Percentiles rank a stretch among this genome's conserved stretches.
These are phyloP conservation scores for Porites lobata DNA, from an alignment of 92 coral and sea anemone species.

Conservation along the genomic window DNA sequence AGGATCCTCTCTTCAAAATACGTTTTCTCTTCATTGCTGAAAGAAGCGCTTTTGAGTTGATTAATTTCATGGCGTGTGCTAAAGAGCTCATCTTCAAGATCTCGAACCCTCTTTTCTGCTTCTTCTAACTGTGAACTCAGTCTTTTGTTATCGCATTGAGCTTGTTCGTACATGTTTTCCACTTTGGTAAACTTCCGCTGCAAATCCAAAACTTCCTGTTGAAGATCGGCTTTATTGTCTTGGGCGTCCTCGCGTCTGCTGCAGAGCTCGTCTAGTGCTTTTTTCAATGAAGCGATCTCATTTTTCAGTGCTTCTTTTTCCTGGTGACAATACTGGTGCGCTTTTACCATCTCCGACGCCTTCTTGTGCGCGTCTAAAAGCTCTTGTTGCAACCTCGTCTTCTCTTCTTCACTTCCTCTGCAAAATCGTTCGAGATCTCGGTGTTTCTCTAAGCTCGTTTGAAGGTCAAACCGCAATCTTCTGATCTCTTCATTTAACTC, in stretches of 20 bases:
- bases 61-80: constrained; percentile 33
- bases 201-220: constrained; percentile 58
- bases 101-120: constrained; percentile 60
- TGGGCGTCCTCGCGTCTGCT: constrained; percentile 39
- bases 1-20: constrained; percentile 13
- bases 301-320: constrained; percentile 72
- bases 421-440: constrained; percentile 63
- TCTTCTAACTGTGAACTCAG: constrained; percentile 45
- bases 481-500: constrained; percentile 29
- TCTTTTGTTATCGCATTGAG: constrained; percentile 58
- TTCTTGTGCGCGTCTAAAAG: constrained; percentile 64
- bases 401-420: constrained; percentile 76
- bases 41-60: constrained; percentile 37
- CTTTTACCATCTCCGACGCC: constrained; percentile 60
- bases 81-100: constrained; percentile 57
- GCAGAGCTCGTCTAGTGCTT: constrained; percentile 50
- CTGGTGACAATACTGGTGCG: constrained; percentile 61
- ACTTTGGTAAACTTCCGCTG: constrained; percentile 46
- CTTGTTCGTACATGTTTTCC: constrained; percentile 57
- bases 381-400: constrained; percentile 65
- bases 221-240: constrained; percentile 50
- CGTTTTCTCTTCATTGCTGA: constrained; percentile 31
- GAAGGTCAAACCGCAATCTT: constrained; percentile 71
- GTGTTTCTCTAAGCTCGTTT: constrained; percentile 58
- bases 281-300: constrained; percentile 65